A percentile compares a stretch with the other conserved stretches of the same genome.
These are phyloP conservation scores for Thera obeliscata DNA, from an alignment of 2,888 invertebrate genomes.

Conservation along the genomic window DNA sequence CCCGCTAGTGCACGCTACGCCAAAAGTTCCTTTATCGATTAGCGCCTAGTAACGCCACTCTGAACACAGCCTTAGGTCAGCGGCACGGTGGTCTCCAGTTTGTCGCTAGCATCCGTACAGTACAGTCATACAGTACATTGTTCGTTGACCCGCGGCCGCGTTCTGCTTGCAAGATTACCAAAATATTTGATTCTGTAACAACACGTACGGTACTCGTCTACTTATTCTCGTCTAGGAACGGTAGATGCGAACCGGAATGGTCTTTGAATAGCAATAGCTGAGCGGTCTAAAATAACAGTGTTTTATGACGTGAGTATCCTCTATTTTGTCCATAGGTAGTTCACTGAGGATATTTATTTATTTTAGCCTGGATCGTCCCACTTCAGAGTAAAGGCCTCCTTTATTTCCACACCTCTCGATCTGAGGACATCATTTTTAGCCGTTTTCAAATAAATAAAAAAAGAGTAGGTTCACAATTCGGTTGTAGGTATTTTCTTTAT, in stretches of 20 bases:
- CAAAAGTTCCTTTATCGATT: constrained; percentile 1
- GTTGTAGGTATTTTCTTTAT: not conserved
- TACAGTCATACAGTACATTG: constrained; percentile 59
- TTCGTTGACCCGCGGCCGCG: constrained; percentile 72
- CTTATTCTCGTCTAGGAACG: not conserved
- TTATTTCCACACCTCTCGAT: no score
- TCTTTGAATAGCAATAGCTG: not conserved
- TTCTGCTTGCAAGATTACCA: constrained; percentile 21
- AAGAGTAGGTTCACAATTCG: not conserved
- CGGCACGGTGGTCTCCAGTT: constrained; percentile 45
- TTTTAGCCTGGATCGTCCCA: no score
- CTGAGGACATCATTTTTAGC: no score
- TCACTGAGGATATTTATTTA: no score
- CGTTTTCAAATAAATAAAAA: no score
- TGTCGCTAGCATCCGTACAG: constrained; percentile 48
- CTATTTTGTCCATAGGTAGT: not conserved
- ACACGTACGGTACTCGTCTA: constrained; percentile 1
- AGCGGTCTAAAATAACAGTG: constrained; percentile 7
- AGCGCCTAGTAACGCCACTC: not conserved
- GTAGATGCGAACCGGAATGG: not conserved
- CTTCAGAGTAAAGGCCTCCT: no score
- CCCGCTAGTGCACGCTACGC: no score
- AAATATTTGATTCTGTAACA: constrained; percentile 1
- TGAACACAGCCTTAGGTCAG: constrained; percentile 55
- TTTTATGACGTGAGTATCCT: constrained; percentile 7